phyloP scores from a whole-genome alignment of 2,113 vertebrate species.

The Motacilla alba region DNA sequence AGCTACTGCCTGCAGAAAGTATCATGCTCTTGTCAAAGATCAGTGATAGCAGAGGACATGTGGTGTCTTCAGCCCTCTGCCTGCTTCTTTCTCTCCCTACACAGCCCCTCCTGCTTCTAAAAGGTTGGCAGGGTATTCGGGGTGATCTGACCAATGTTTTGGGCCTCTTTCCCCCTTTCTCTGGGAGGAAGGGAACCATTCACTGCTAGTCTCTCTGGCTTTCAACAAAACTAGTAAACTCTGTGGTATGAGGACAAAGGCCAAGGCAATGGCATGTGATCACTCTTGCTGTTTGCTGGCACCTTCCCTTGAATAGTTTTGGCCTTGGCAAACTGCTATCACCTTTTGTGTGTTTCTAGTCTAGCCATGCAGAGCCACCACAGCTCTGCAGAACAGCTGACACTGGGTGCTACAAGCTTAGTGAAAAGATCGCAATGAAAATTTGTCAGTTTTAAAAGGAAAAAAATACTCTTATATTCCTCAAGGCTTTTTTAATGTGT shows the following conservation, averaged over 20 bases:
- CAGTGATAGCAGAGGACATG: background rate
- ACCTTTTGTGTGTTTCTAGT: background rate
- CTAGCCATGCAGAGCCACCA: background rate
- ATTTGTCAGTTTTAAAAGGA: background rate
- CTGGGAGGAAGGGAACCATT: background rate
- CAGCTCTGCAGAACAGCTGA: background rate
- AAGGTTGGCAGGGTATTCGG: background rate
- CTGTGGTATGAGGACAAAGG: background rate
- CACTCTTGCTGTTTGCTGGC: background rate
- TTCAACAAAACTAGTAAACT: background rate
- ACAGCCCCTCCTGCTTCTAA: background rate
- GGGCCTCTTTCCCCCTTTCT: background rate
- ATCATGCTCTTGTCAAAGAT: background rate
- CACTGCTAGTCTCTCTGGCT: background rate
- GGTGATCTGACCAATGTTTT: background rate
- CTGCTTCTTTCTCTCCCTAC: background rate
- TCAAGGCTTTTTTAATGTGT: background rate
- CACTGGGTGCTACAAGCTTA: background rate
- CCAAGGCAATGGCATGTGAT: background rate
- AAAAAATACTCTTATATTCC: background rate
- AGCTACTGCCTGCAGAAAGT: background rate
- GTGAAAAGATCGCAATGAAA: background rate
- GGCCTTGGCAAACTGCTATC: background rate
- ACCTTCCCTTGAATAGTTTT: background rate
- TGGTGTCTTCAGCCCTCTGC: accelerated